phyloP scores from a whole-genome alignment of 1,140 invertebrate genomes.

The Ericerus pela region DNA sequence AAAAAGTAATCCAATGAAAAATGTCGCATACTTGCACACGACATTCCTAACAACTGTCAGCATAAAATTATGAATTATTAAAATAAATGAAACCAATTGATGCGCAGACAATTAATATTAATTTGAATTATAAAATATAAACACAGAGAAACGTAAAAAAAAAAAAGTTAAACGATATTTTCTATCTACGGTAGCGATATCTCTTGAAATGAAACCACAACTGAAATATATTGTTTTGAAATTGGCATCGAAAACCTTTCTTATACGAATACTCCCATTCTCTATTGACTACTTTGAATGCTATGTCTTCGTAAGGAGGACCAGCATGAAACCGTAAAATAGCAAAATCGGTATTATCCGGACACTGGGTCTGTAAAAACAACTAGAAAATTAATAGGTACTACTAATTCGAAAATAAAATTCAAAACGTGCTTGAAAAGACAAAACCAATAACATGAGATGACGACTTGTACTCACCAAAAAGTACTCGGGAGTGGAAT shows the following conservation, averaged over 20 bases:
- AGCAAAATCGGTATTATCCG: slow-evolving; percentile 89
- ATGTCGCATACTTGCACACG: no score
- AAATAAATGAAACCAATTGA: no score
- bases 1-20: no score
- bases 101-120: no score
- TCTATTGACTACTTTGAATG: slow-evolving; percentile 96
- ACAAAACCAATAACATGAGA: slow-evolving; percentile 8
- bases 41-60: no score
- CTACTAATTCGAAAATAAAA: background rate
- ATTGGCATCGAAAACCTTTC: slow-evolving; percentile 92
- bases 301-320: slow-evolving; percentile 98
- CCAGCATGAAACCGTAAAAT: slow-evolving; percentile 89
- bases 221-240: slow-evolving; percentile 99
- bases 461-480: no score
- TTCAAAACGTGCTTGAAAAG: slow-evolving; percentile 1
- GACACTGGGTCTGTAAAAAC: slow-evolving; percentile 61
- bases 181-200: slow-evolving; percentile 84
- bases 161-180: background rate
- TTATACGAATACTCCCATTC: slow-evolving; percentile 99
- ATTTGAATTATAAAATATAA: no score
- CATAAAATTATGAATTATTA: no score
- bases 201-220: slow-evolving; percentile 98
- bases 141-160: background rate
- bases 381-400: slow-evolving; percentile 10
- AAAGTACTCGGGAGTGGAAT: slow-evolving; percentile 83